These are phyloP conservation scores for Alauda arvensis DNA, from an alignment of 2,797 vertebrate species.

Conservation along the genomic window DNA sequence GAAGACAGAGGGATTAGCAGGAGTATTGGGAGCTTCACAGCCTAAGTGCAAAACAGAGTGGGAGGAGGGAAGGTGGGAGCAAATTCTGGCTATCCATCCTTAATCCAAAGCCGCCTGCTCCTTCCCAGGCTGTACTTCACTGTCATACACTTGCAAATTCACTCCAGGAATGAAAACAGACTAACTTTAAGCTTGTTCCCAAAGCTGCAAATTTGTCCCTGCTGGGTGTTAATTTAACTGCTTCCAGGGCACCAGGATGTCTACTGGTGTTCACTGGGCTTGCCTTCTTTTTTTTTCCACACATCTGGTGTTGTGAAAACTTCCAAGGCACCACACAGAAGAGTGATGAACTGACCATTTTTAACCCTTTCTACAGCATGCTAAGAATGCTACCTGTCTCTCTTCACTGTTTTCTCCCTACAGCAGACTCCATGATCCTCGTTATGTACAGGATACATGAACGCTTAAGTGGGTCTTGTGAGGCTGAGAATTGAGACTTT, in stretches of 20 bases:
- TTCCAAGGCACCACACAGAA: slow-evolving; percentile 26
- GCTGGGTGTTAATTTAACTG: slow-evolving; percentile 63
- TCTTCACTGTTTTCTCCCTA: background rate
- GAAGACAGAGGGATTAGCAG: slow-evolving; percentile 32
- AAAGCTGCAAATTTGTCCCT: slow-evolving; percentile 61
- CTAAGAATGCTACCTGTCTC: background rate
- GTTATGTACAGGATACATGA: accelerated
- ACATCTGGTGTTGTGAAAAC: slow-evolving; percentile 58
- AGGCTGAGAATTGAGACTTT: background rate
- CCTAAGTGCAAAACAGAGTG: slow-evolving; percentile 5
- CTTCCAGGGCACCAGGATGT: slow-evolving; percentile 56
- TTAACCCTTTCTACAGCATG: slow-evolving; percentile 44
- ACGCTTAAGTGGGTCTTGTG: background rate
- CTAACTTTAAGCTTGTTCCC: slow-evolving; percentile 39
- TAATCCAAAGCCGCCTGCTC: slow-evolving; percentile 33
- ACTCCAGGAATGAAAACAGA: slow-evolving; percentile 50
- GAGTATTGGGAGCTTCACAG: slow-evolving; percentile 36
- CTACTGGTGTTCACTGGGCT: slow-evolving; percentile 36
- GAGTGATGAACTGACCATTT: slow-evolving; percentile 19
- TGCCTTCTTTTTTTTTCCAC: background rate
- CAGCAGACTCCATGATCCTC: background rate
- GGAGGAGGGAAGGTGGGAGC: slow-evolving; percentile 19
- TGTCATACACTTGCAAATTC: slow-evolving; percentile 59
- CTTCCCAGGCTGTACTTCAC: slow-evolving; percentile 44
- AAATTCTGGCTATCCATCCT: slow-evolving; percentile 38